A percentile compares a stretch with the other conserved stretches of the same genome.
These are phyloP conservation scores for Glaucidium brasilianum DNA, from an alignment of 2,113 vertebrate species.

Conservation along the genomic window DNA sequence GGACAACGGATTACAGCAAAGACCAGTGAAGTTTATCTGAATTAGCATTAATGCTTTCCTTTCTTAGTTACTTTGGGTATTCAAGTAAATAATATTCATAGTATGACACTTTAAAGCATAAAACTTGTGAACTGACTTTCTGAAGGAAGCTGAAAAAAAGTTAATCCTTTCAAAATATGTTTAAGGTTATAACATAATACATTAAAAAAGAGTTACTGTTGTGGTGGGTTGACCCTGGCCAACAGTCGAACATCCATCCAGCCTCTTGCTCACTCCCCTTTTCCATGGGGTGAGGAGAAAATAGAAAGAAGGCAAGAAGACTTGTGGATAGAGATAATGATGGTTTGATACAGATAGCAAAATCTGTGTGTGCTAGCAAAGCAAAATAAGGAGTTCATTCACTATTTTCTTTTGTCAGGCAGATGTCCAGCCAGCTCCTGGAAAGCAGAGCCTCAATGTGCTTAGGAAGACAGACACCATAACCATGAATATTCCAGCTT, in stretches of 20 bases:
- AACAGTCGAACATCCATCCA: neutral
- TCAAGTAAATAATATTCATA: conserved; percentile 47
- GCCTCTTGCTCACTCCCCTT: neutral
- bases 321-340: neutral
- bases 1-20: conserved; percentile 12
- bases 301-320: neutral
- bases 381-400: neutral
- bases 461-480: neutral
- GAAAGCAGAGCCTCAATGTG: neutral
- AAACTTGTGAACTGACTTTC: conserved; percentile 43
- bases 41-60: conserved; percentile 44
- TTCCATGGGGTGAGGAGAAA: neutral
- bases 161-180: neutral
- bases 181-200: neutral
- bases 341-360: neutral
- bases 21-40: conserved; percentile 50
- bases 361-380: neutral
- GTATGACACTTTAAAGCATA: conserved; percentile 31
- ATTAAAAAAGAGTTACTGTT: neutral
- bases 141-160: conserved; percentile 20
- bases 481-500: neutral
- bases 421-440: neutral
- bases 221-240: neutral
- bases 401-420: neutral
- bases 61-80: conserved; percentile 10